Evolutionary conservation across 2,113 vertebrate genomes (phyloP), one percentile per base, ranked within the genome.

Genomic region (Saguinus midas): DNA sequence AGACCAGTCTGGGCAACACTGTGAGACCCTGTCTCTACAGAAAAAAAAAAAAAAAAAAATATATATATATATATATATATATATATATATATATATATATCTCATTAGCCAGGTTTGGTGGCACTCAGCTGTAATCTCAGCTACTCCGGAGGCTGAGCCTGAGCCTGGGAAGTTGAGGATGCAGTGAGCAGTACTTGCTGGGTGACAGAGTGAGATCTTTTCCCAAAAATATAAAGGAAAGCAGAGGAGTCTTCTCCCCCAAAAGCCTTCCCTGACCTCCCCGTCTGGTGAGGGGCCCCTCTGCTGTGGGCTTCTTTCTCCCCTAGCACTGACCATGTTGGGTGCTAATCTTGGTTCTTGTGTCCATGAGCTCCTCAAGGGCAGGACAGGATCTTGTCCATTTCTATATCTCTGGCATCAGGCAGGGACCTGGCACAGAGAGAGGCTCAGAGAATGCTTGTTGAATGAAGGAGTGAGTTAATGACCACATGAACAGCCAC

Each of bases 241-340:
- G 52, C 4, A 37, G 80, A 35, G 18, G 40, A 35, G 32, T 29
- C 18, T 20, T 37, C 48, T n/a, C 11, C n/a, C 35, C 32, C 18
- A 35, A 52, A 13, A 75, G 48, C 35, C 32, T 45, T 85, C 23
- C 45, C 48, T 48, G 21, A 9, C 0, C 3, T 13, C 6, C 37
- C 6, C 52, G 17, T 21, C 25, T 32, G n/a, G 32, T n/a, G 40
- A 20, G 75, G 66, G 79, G 2, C 29, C 70, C 9, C 35, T 68
- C 48, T 43, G 25, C 14, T 9, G 29, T 48, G 11, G 9, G 52
- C 50, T 83, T 78, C 29, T 68, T 57, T 20, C 20, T 20, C 37
- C n/a, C 37, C 48, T 48, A 27, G 43, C 45, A 23, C 40, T 1
- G 8, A 1, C 17, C 58, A 80, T 0, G 0, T 18, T 21, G 21